Base-by-base conservation (phyloP, 2,113 vertebrate species). In the Paradisaea rubra region DNA sequence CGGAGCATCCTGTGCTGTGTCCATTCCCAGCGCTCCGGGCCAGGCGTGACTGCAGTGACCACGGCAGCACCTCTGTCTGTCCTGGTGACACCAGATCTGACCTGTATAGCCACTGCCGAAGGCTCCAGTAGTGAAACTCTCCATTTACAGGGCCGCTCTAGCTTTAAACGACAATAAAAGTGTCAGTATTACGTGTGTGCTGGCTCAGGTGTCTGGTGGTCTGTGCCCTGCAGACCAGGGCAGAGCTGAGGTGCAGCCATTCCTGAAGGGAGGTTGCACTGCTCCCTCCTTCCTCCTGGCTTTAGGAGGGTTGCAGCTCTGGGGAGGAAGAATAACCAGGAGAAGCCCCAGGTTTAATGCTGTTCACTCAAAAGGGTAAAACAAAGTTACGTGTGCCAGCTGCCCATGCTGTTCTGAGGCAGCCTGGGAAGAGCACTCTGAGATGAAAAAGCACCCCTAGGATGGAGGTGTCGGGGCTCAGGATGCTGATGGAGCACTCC, bases 91-190 rank as follows among this genome's bases (percentile, higher is more conserved):
- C 77, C 31, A 8, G 52, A 44, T 52, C 80, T 81, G 65, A 60
- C 94, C 84, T 73, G 35, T 66, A 30, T 64, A 95, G 95, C 77
- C 92, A 88, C 87, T 92, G 93, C 92, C 89, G 30, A 84, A 23
- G 77, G 97, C 89, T 11, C 73, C 68, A 45, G 78, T 39, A 94
- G 81, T 96, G 96, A 96, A 86, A 93, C 93, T 97, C 73, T 9
- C 49, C 84, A 71, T 89, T 95, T 93, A 90, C 85, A 92, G 93
- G 96, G 95, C 82, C 35, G 0, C 89, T 77, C 90, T 92, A 89
- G 95, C 93, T 96, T 97, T 96, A 88, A 95, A 76, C 1, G 27
- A 81, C 80, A 96, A 97, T 97, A 93, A 96, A 96, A 66, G 91
- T 71, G 95, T 97, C 96, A 97, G 97, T 97, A 95, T 97, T 97